Evolutionary conservation across 1,140 invertebrate genomes (phyloP).

Genomic region (Polyergus mexicanus): DNA sequence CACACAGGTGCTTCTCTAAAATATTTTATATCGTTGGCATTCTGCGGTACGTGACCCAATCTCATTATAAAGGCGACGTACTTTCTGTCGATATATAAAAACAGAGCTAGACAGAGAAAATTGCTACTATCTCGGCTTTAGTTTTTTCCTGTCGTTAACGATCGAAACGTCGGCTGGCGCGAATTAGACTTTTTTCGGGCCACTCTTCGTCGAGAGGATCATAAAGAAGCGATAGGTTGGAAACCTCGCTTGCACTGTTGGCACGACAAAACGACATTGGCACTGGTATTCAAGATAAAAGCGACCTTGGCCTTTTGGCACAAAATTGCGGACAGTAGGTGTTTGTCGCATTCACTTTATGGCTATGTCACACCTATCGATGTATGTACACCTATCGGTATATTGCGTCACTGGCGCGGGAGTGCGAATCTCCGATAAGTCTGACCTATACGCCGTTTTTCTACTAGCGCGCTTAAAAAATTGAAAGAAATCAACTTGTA

Average conservation of each 20-base stretch:
- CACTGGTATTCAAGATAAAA: constrained; percentile 59
- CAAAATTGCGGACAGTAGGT: constrained; percentile 50
- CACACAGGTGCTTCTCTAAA: not conserved
- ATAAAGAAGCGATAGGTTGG: constrained; percentile 11
- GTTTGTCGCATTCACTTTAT: constrained; percentile 28
- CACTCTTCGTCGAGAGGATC: not conserved
- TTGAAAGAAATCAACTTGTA: not conserved
- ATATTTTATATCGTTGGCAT: constrained; percentile 45
- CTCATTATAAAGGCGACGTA: constrained; percentile 38
- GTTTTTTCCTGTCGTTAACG: constrained; percentile 46
- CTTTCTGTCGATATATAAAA: constrained; percentile 18
- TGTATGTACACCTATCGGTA: constrained; percentile 19
- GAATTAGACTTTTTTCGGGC: constrained; percentile 48
- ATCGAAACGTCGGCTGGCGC: constrained; percentile 28
- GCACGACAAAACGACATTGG: constrained; percentile 29
- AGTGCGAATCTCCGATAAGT: constrained; percentile 10
- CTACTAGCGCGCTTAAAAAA: not conserved
- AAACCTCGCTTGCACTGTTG: constrained; percentile 39
- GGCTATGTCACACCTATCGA: constrained; percentile 50
- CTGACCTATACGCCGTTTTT: not conserved
- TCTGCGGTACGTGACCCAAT: constrained; percentile 27
- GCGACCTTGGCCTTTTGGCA: constrained; percentile 70
- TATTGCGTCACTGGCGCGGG: constrained; percentile 10
- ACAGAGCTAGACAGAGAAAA: constrained; percentile 20
- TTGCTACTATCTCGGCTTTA: constrained; percentile 34